Evolutionary conservation across 2,888 invertebrate species (phyloP).

Genomic region (Hirtodrosophila alboralis): DNA sequence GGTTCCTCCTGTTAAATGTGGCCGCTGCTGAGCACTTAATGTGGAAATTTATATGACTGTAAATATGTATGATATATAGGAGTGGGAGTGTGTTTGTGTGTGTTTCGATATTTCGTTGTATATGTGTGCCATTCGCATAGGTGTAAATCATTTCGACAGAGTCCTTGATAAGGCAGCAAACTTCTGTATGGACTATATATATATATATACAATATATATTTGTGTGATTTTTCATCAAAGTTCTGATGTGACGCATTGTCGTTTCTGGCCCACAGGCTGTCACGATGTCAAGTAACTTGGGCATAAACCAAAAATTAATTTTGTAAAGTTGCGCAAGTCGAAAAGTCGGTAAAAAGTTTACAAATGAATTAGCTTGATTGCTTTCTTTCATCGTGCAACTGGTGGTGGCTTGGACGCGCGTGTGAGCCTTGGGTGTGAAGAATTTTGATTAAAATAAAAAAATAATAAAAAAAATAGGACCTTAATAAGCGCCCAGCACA

Average conservation of each 20-base stretch:
- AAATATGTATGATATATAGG: slow-evolving; percentile 21
- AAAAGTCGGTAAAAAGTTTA: slow-evolving; percentile 53
- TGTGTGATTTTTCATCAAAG: slow-evolving; percentile 38
- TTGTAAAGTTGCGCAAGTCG: slow-evolving; percentile 34
- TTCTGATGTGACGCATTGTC: slow-evolving; percentile 32
- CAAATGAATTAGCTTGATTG: slow-evolving; percentile 61
- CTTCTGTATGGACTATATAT: slow-evolving; percentile 1
- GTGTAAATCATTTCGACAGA: slow-evolving; percentile 21
- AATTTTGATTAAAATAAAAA: slow-evolving; percentile 13
- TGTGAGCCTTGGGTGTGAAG: slow-evolving; percentile 1
- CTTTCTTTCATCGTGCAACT: slow-evolving; percentile 37
- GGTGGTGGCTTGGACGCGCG: slow-evolving; percentile 22
- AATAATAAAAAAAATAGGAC: slow-evolving; percentile 1
- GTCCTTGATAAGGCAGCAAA: neutral
- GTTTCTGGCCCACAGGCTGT: slow-evolving; percentile 16
- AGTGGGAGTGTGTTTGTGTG: slow-evolving; percentile 14
- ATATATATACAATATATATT: slow-evolving; percentile 4
- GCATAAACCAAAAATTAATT: slow-evolving; percentile 35
- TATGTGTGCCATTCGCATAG: slow-evolving; percentile 9
- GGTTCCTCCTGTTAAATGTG: slow-evolving; percentile 32
- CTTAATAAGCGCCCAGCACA: slow-evolving; percentile 5
- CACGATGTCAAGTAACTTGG: slow-evolving; percentile 25
- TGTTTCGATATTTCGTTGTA: slow-evolving; percentile 1
- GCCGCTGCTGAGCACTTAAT: slow-evolving; percentile 51
- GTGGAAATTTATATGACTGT: slow-evolving; percentile 58